These are phyloP conservation scores for Mythimna pallens DNA, from an alignment of 2,888 invertebrate genomes.

Conservation along the genomic window DNA sequence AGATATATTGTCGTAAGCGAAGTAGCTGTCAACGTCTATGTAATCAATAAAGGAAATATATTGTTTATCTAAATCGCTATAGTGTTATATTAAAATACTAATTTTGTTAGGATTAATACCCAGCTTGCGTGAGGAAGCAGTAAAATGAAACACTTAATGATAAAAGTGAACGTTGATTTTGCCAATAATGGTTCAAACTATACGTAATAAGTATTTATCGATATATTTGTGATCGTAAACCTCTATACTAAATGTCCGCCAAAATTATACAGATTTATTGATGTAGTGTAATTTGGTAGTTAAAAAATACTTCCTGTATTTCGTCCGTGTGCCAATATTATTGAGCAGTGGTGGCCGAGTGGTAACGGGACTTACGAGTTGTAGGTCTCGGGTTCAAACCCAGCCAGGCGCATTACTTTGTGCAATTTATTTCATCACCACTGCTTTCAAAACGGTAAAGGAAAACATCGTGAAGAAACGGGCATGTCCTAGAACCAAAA, in stretches of 20 bases:
- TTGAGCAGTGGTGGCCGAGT: too few relatives aligned
- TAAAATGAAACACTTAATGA: background rate
- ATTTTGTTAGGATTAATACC: background rate
- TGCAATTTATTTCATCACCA: too few relatives aligned
- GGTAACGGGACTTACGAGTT: too few relatives aligned
- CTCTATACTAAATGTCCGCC: background rate
- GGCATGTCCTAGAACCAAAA: too few relatives aligned
- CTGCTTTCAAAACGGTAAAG: too few relatives aligned
- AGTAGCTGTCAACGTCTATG: too few relatives aligned
- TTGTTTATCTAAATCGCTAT: background rate
- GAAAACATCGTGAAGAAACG: too few relatives aligned
- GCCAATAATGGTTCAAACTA: slow-evolving; percentile 3
- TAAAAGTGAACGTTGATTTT: slow-evolving; percentile 34
- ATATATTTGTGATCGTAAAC: slow-evolving; percentile 24
- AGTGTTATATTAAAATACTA: background rate
- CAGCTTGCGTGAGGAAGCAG: background rate
- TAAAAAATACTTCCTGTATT: background rate
- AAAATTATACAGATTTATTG: slow-evolving; percentile 22
- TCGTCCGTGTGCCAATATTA: too few relatives aligned
- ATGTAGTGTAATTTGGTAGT: background rate
- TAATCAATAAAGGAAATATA: too few relatives aligned
- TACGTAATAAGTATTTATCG: slow-evolving; percentile 11
- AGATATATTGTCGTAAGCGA: too few relatives aligned
- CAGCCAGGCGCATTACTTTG: too few relatives aligned
- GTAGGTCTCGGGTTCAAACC: too few relatives aligned